Conservation (phyloP, 2,888 invertebrate species). For the Torymus auratus region DNA sequence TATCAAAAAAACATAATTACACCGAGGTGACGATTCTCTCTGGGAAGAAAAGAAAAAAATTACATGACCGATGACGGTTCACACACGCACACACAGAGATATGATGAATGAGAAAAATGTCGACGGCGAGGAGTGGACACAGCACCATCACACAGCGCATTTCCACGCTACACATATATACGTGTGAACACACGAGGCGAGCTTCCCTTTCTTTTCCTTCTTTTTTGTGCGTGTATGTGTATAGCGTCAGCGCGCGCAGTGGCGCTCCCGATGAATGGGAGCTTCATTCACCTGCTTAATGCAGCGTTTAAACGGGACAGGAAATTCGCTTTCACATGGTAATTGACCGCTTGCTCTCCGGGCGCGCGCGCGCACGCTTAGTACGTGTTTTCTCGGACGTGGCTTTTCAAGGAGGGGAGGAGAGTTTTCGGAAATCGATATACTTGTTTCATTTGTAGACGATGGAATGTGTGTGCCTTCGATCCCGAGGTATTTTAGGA, state of each 20-base stretch:
- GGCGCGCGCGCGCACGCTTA: background rate
- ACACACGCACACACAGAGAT: too few relatives aligned
- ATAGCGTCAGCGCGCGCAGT: background rate
- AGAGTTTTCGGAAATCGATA: slow-evolving; percentile 23
- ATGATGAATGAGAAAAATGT: too few relatives aligned
- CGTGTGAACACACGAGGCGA: too few relatives aligned
- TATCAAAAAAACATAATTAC: too few relatives aligned
- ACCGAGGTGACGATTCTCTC: too few relatives aligned
- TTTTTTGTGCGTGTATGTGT: background rate
- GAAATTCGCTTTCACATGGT: slow-evolving; percentile 51
- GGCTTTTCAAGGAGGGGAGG: too few relatives aligned
- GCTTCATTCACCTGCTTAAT: slow-evolving; percentile 49
- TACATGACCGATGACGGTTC: too few relatives aligned
- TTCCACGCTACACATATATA: too few relatives aligned
- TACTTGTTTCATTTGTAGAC: background rate
- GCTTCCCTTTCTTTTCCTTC: background rate
- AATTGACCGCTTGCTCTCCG: slow-evolving; percentile 22
- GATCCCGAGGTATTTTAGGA: too few relatives aligned
- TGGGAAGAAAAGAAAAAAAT: too few relatives aligned
- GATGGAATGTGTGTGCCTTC: background rate
- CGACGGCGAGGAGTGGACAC: too few relatives aligned
- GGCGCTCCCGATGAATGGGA: background rate
- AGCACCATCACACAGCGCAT: too few relatives aligned
- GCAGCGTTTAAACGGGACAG: slow-evolving; percentile 37
- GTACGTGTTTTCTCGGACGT: background rate